Evolutionary conservation across 2,888 invertebrate genomes (phyloP), one percentile per base, ranked within the genome.

Genomic region (Caenorhabditis virilis): DNA sequence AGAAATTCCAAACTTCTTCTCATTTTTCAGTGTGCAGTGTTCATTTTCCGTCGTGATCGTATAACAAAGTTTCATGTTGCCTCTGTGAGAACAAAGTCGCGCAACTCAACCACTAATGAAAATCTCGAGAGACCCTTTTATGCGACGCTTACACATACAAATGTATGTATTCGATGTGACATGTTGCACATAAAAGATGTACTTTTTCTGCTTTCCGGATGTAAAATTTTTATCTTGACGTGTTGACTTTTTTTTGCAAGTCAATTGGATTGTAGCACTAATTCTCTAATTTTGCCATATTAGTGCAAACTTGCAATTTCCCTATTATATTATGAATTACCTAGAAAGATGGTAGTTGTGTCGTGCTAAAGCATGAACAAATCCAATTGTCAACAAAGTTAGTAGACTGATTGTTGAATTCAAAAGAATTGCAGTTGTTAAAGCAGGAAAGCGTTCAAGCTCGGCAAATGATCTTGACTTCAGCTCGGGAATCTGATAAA

Each of bases 331-430:
- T n/a, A n/a, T n/a, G n/a, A n/a, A n/a, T 46, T 23, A 70, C 72
- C 67, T 65, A 36, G 70, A 68, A 25, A 70, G 53, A 59, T 69
- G 73, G 58, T 70, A 73, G 51, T 73, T 70, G 43, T 70, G 67
- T 11, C 69, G 56, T n/a, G 61, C 64, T 15, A 73, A 64, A 11
- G 68, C 66, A 50, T 73, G 73, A 16, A 73, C 65, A 58, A 73
- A 56, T 46, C 73, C 73, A 57, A 73, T 73, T 38, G 73, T 58
- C 11, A 73, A 61, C 35, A 73, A 57, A 39, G 73, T 68, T 36
- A 73, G 61, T 49, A 73, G 58, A 42, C 70, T 70, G 47, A 73
- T 60, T 36, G 70, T 73, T 26, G 73, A 73, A 48, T 73, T 73
- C 48, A 73, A 48, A 23, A 73, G 51, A 55, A 73, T 67, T 4